Percentiles rank a stretch among this genome's conserved stretches.
These are phyloP conservation scores for Ephydatia muelleri DNA, from an alignment of 37 sponge, comb jelly and placozoan genomes.

Conservation along the genomic window DNA sequence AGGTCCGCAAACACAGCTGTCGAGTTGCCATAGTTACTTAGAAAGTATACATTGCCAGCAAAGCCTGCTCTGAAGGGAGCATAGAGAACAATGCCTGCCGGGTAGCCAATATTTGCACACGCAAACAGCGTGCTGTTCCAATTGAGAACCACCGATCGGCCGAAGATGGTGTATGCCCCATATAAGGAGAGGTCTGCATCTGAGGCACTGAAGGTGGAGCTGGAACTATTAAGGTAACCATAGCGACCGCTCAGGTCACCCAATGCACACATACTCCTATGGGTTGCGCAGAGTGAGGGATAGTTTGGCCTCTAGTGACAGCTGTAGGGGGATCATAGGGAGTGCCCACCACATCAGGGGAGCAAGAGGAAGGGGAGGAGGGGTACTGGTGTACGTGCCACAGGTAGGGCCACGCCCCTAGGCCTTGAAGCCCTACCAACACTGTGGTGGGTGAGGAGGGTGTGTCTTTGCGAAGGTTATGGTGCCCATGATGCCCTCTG, in stretches of 20 bases:
- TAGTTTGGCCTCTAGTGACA: conserved; percentile 7
- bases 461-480: conserved; percentile 41
- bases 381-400: conserved; percentile 73
- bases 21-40: conserved; percentile 6
- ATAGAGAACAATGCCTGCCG: conserved; percentile 7
- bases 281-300: neutral
- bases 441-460: conserved; percentile 27
- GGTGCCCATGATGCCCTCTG: conserved; percentile 55
- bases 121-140: conserved; percentile 5
- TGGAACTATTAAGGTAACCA: conserved; percentile 25
- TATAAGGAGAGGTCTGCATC: conserved; percentile 41
- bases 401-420: conserved; percentile 9
- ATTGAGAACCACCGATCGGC: conserved; percentile 60
- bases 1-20: conserved; percentile 46
- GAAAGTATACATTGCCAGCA: conserved; percentile 60
- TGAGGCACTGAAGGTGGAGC: neutral
- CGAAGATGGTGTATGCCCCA: conserved; percentile 63
- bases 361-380: conserved; percentile 28
- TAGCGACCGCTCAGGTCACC: conserved; percentile 77
- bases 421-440: conserved; percentile 33
- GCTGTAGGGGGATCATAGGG: conserved; percentile 61
- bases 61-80: conserved; percentile 46
- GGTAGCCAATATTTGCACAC: conserved; percentile 78
- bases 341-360: conserved; percentile 17
- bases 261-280: conserved; percentile 42